phyloP scores from a whole-genome alignment of 2,113 vertebrate genomes.

The Lophura nycthemera region DNA sequence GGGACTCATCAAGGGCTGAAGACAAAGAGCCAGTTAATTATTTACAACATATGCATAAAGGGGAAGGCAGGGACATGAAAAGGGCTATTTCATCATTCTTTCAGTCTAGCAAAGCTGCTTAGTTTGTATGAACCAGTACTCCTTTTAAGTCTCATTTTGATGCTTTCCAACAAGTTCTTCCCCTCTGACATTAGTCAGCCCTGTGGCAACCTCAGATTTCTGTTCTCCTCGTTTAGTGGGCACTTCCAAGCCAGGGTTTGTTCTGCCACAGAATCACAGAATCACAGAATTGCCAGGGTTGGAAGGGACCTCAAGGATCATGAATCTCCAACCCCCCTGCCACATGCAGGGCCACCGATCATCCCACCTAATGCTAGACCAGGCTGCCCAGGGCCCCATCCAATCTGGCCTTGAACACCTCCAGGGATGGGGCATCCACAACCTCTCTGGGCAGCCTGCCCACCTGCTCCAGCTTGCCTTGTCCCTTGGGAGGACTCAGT shows the following conservation, averaged over 20 bases:
- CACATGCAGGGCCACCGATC: no score
- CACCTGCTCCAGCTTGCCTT: slow-evolving; percentile 36
- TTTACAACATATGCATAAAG: slow-evolving; percentile 18
- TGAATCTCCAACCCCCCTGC: no score
- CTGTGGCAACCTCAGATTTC: slow-evolving; percentile 15
- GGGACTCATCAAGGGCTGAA: slow-evolving; percentile 30
- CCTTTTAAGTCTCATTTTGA: slow-evolving; percentile 32
- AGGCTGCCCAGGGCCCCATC: no score
- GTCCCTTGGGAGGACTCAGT: background rate
- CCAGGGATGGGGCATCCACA: no score
- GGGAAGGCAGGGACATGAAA: background rate
- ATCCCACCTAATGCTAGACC: no score
- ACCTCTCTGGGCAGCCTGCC: no score
- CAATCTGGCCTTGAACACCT: no score
- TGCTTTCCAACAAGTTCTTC: background rate
- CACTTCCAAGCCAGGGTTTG: background rate
- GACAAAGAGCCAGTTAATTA: slow-evolving; percentile 35
- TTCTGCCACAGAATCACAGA: no score
- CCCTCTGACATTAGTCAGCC: background rate
- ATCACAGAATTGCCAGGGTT: no score
- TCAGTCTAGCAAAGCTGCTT: background rate
- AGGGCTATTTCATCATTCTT: slow-evolving; percentile 36
- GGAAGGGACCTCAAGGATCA: no score
- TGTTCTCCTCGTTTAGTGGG: slow-evolving; percentile 23
- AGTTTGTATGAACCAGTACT: background rate